Base-by-base conservation (phyloP, 2,797 vertebrate species). In the Pristis pectinata region DNA sequence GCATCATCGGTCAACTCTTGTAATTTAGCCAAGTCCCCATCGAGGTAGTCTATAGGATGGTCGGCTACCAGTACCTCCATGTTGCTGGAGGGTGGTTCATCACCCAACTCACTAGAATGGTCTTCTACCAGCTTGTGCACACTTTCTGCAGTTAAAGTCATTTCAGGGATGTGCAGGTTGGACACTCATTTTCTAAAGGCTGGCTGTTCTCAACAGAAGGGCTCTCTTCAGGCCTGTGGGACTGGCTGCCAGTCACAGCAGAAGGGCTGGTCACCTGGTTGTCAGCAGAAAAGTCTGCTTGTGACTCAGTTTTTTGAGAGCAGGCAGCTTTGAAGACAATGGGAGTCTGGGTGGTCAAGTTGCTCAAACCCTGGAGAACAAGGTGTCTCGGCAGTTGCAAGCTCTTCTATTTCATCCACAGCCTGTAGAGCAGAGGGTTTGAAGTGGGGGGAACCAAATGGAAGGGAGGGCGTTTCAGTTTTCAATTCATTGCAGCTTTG, bases 401-500 rank as follows among this genome's bases (percentile, higher is more conserved):
- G 95, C 0, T 95, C 95, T 17, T 97, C 97, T 0, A 49, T 96
- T 0, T 96, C 97, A 94, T 98, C 98, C 95, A 97, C 97, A 0
- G 97, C 97, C 92, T 98, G 97, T 0, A 97, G 97, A 0, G 97
- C 96, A 13, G 97, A 96, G 0, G 97, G 96, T 94, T 95, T 97
- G 61, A 95, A 94, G 17, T 96, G 95, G 7, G 96, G 95, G 24
- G 95, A 67, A 0, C 93, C 9, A 11, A 30, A 15, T 3, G 61
- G 34, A 1, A 0, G 93, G 27, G 41, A 67, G 13, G 3, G 95
- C 0, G 30, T 94, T 41, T 41, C 89, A 0, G n/a, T 27, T 9
- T 15, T 70, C 27, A 96, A 94, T 0, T 96, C 96, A 94, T 2
- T 34, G 97, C 97, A 15, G 59, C 67, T 70, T 89, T 89, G 37